Evolutionary conservation across 2,888 invertebrate genomes (phyloP), one percentile per base, ranked within the genome.

Genomic region (Drosophila fungiperda): DNA sequence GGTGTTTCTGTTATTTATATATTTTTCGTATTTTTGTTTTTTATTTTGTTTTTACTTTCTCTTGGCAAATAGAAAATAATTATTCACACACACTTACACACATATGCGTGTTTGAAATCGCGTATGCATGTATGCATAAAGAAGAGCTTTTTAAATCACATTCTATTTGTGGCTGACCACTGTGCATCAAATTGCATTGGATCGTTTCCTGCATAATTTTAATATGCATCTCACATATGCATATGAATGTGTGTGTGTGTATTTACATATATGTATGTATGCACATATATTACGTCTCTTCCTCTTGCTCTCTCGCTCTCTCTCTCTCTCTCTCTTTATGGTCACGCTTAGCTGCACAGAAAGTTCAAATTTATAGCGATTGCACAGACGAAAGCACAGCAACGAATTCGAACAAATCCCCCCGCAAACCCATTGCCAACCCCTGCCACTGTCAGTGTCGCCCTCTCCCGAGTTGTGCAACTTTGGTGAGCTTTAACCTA

Each of bases 401-500:
- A 66, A 26, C 55, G 17, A n/a, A 32, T 38, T 29, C 55, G 4
- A 48, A 62, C 49, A 36, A 50, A 38, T 38, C 52, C 17, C 29
- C 11, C 48, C 2, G 2, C 7, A n/a, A 29, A 11, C n/a, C n/a
- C 5, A 29, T 3, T 2, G 3, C 17, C 50, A 45, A 36, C 49
- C 49, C 45, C 54, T 26, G n/a, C 52, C 35, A 15, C 6, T 23
- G 15, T 4, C 4, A 45, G 45, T 23, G 45, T 23, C 45, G 15
- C 36, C 20, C 8, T 32, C 20, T 12, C 54, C 17, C 49, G 33
- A 40, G 68, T 66, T 77, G 70, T 82, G 73, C 70, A 86, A 81
- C 83, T 78, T 80, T 79, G 61, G 71, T 83, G 80, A 90, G 91
- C 92, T 92, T 92, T 92, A 91, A 92, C 92, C 92, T 86, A 92